phyloP scores from a whole-genome alignment of 2,888 invertebrate species.

The Oligia strigilis region DNA sequence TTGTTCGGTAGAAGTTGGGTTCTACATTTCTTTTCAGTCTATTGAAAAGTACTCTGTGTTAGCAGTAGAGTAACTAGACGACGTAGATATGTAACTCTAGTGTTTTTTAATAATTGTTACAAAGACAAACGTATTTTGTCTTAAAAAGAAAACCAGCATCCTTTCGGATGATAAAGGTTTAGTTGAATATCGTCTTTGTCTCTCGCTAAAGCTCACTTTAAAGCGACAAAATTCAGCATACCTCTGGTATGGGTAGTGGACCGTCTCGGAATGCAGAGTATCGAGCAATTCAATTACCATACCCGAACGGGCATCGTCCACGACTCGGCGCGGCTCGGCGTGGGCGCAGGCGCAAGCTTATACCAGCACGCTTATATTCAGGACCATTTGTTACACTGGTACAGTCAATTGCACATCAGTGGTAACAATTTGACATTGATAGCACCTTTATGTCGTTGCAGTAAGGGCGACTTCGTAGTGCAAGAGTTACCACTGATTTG shows the following conservation, averaged over 20 bases:
- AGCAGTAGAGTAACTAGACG: not conserved
- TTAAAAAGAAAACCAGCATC: not conserved
- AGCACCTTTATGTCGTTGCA: not conserved
- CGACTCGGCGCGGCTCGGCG: slow-evolving; percentile 30
- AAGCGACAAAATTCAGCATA: slow-evolving; percentile 17
- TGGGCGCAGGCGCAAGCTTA: slow-evolving; percentile 37
- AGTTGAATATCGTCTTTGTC: not conserved
- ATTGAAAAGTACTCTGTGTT: too few species aligned
- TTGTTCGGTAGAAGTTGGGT: not conserved
- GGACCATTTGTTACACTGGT: slow-evolving; percentile 22
- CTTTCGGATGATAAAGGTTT: not conserved
- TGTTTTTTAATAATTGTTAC: not conserved
- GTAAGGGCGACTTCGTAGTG: not conserved
- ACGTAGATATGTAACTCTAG: too few species aligned
- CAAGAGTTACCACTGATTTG: not conserved
- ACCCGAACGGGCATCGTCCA: slow-evolving; percentile 47
- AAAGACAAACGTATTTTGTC: not conserved
- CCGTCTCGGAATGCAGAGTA: slow-evolving; percentile 56
- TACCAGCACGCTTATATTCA: slow-evolving; percentile 3
- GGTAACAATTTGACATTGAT: not conserved
- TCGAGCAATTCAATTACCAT: slow-evolving; percentile 64
- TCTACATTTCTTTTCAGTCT: too few species aligned
- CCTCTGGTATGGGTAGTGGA: slow-evolving; percentile 37
- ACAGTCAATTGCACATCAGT: not conserved
- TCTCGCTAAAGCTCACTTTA: not conserved